Conservation (phyloP, 2,888 invertebrate species). For the Chrysotoxum bicinctum region DNA sequence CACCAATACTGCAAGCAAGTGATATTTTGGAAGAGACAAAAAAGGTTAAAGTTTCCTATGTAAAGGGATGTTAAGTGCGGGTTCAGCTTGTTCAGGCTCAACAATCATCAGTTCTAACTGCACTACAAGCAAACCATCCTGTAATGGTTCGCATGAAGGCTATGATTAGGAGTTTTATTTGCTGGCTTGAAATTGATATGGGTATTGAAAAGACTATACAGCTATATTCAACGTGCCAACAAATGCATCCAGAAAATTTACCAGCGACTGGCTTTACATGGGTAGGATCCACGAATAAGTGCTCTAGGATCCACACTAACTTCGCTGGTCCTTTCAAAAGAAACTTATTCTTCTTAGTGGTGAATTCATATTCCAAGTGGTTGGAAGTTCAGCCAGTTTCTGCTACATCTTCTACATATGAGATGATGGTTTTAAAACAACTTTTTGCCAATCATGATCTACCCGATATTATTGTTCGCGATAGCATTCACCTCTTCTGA, state of each 20-base stretch:
- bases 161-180: neutral
- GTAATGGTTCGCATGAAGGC: constrained; percentile 9
- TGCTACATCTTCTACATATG: too few relatives aligned
- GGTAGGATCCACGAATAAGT: constrained; percentile 10
- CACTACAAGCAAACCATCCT: constrained; percentile 5
- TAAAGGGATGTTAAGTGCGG: too few relatives aligned
- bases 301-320: constrained; percentile 30
- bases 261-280: neutral
- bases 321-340: constrained; percentile 36
- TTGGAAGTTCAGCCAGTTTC: constrained; percentile 33
- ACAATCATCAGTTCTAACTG: neutral
- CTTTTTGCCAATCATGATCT: constrained; percentile 17
- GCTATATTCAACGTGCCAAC: neutral
- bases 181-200: constrained; percentile 15
- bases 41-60: too few relatives aligned
- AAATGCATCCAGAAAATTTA: neutral
- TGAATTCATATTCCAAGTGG: too few relatives aligned
- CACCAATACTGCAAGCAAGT: too few relatives aligned
- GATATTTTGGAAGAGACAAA: too few relatives aligned
- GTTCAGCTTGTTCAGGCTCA: too few relatives aligned
- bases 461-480: neutral
- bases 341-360: constrained; percentile 53
- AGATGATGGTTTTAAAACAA: neutral
- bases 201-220: neutral
- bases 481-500: too few relatives aligned